These are phyloP conservation scores for Cryptoblepharus egeriae DNA, from an alignment of 2,797 vertebrate species.

Conservation along the genomic window DNA sequence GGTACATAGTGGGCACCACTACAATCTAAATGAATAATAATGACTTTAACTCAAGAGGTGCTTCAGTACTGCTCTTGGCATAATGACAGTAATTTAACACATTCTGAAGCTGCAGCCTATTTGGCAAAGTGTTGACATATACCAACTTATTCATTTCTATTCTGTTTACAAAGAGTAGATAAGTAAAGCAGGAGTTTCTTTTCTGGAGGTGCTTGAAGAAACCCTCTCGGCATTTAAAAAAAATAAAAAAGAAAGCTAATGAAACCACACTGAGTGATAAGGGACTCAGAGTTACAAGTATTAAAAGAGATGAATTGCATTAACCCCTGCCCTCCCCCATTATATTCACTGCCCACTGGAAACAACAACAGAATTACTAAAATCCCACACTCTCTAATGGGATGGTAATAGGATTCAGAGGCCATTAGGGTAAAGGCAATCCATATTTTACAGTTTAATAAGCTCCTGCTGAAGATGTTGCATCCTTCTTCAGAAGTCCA, in stretches of 20 bases:
- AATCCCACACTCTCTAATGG: slow-evolving; percentile 87
- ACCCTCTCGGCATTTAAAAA: slow-evolving; percentile 33
- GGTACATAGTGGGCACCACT: not conserved
- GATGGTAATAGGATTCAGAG: slow-evolving; percentile 89
- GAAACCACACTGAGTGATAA: slow-evolving; percentile 69
- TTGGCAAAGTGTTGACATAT: slow-evolving; percentile 53
- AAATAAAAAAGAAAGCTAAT: slow-evolving; percentile 45
- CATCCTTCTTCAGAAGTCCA: slow-evolving; percentile 74
- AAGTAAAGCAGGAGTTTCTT: slow-evolving; percentile 32
- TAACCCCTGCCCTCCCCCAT: slow-evolving; percentile 82
- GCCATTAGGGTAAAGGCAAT: slow-evolving; percentile 89
- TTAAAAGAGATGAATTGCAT: slow-evolving; percentile 82
- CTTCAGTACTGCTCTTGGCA: slow-evolving; percentile 64
- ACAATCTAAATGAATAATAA: slow-evolving; percentile 50
- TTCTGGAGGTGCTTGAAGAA: slow-evolving; percentile 25
- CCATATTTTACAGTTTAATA: slow-evolving; percentile 88
- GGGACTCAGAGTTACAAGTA: slow-evolving; percentile 76
- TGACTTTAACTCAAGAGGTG: slow-evolving; percentile 65
- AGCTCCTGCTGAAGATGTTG: slow-evolving; percentile 78
- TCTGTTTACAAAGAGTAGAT: slow-evolving; percentile 53
- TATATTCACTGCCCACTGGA: slow-evolving; percentile 85
- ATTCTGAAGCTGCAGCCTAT: slow-evolving; percentile 44
- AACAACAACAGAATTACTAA: slow-evolving; percentile 89
- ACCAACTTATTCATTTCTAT: slow-evolving; percentile 56
- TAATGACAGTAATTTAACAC: slow-evolving; percentile 49